phyloP scores from a whole-genome alignment of 1,140 invertebrate species.

The Orchestia grillus region DNA sequence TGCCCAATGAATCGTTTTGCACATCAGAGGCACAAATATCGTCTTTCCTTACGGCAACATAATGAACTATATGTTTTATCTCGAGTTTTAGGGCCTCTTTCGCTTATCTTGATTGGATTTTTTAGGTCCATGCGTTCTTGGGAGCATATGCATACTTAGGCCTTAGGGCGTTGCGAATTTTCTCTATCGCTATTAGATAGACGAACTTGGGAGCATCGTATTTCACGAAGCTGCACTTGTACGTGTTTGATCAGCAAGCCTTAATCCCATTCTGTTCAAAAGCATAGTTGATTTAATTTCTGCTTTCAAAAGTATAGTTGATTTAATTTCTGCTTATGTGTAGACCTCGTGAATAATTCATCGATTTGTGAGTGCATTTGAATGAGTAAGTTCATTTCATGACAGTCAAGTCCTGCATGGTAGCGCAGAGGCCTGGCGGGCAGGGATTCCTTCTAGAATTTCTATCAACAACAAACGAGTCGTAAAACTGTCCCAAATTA shows the following conservation, averaged over 20 bases:
- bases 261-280: background rate
- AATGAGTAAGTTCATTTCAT: background rate
- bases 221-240: background rate
- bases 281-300: background rate
- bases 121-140: background rate
- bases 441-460: background rate
- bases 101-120: background rate
- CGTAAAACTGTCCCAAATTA: background rate
- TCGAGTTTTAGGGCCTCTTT: background rate
- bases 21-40: background rate
- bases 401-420: background rate
- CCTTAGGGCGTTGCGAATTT: background rate
- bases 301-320: no score
- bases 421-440: no score
- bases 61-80: background rate
- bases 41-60: background rate
- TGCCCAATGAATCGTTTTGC: background rate
- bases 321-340: background rate
- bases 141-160: background rate
- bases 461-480: background rate
- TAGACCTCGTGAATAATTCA: background rate
- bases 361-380: background rate
- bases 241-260: background rate
- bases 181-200: background rate
- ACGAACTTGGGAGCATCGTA: background rate